Evolutionary conservation across 2,888 invertebrate genomes (phyloP), one percentile per base, ranked within the genome.

Genomic region (Drosophila setosimentum): DNA sequence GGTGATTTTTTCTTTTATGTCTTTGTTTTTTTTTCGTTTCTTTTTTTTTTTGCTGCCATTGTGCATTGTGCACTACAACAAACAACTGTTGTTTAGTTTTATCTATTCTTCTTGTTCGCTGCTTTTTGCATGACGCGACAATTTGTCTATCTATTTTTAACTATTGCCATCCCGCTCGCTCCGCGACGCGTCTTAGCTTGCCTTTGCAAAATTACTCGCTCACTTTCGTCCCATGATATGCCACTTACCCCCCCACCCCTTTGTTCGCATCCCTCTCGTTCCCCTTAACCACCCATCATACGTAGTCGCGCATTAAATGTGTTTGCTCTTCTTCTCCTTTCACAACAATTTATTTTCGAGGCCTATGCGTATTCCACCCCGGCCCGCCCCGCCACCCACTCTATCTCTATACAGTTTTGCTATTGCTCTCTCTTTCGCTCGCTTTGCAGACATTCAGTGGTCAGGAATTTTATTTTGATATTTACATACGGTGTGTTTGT

Each of bases 61-160:
- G 37, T 69, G 55, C 48, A 60, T 59, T 70, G 51, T 64, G 37
- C 68, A 49, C 24, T 65, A 33, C 50, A 68, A 68, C 54, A 53
- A 57, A 49, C 55, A 62, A 75, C 58, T 35, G 45, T 54, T 67
- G 72, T 66, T 58, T 67, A 57, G 30, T 66, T 62, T 53, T 80
- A 76, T 60, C 37, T 53, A 67, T 74, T 61, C 55, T 61, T 66
- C 42, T 67, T 67, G 55, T 48, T 54, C 51, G 72, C 24, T 67
- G 72, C 69, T 72, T 78, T 87, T 82, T 71, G 80, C 80, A 83
- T 89, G 89, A 89, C 91, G 89, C 91, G 89, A 90, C 91, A 91
- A 87, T 85, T 82, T 89, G 89, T 90, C 89, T 90, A 83, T 83
- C 89, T 90, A 90, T 90, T 90, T 89, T 80, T 91, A 90, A 68